phyloP scores from a whole-genome alignment of 2,797 vertebrate genomes.

The Agapornis canus region DNA sequence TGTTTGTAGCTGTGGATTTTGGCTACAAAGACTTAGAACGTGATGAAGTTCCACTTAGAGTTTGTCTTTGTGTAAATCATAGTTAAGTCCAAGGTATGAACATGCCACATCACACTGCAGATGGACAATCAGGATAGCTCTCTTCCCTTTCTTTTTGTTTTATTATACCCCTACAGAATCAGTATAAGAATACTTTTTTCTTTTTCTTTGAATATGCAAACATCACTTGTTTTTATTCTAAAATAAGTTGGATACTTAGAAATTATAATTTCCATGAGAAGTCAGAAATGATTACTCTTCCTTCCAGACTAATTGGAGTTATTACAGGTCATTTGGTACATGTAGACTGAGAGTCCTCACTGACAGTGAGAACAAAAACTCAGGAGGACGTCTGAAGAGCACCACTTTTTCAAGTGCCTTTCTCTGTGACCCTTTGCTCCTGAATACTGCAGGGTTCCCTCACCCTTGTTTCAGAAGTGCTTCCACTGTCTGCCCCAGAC shows the following conservation, averaged over 20 bases:
- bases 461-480: not conserved
- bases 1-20: not conserved
- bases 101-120: not conserved
- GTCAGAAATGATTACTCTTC: not conserved
- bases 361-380: not conserved
- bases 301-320: not conserved
- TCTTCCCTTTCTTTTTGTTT: not conserved
- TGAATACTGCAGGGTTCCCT: not conserved
- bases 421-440: not conserved
- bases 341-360: not conserved
- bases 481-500: not conserved
- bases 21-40: not conserved
- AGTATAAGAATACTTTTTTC: not conserved
- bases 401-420: not conserved
- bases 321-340: not conserved
- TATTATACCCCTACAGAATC: not conserved
- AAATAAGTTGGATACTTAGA: not conserved
- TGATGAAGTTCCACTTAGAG: not conserved
- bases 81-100: not conserved
- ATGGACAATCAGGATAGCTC: not conserved
- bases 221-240: not conserved
- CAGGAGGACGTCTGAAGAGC: not conserved
- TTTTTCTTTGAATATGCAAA: not conserved
- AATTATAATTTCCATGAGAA: not conserved
- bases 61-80: not conserved